phyloP scores from a whole-genome alignment of 2,888 invertebrate species.

The Fragum whitleyi region DNA sequence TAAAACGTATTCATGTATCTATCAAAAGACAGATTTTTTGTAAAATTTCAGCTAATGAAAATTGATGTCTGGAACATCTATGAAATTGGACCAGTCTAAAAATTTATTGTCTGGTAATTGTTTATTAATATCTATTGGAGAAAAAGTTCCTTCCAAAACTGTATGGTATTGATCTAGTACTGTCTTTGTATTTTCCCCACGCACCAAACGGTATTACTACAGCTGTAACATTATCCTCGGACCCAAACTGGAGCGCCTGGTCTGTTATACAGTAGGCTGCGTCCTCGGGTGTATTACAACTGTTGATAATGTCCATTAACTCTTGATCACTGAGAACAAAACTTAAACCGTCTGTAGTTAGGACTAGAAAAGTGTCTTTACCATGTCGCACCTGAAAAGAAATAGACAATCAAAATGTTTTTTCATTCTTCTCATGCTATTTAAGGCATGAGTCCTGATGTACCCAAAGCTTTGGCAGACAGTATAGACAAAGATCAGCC shows the following conservation, averaged over 20 bases:
- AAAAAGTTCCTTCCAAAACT: conserved; percentile 77
- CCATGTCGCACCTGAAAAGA: conserved; percentile 85
- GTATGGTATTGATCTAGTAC: conserved; percentile 73
- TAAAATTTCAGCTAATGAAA: too few relatives aligned
- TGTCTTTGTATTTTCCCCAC: conserved; percentile 86
- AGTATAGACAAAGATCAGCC: too few relatives aligned
- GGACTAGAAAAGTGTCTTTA: conserved; percentile 86
- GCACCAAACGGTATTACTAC: conserved; percentile 86
- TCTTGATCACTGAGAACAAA: conserved; percentile 86
- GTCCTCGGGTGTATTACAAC: conserved; percentile 84
- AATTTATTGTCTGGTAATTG: too few relatives aligned
- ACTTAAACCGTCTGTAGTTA: conserved; percentile 86
- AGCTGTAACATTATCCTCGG: conserved; percentile 86
- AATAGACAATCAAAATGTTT: conserved; percentile 14
- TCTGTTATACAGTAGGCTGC: conserved; percentile 86
- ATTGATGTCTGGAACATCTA: too few relatives aligned
- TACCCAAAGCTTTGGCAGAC: too few relatives aligned
- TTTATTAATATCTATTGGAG: conserved; percentile 52
- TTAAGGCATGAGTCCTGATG: too few relatives aligned
- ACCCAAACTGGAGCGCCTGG: conserved; percentile 86
- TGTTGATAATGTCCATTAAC: conserved; percentile 85
- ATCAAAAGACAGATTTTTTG: too few relatives aligned
- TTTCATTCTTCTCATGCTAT: too few relatives aligned
- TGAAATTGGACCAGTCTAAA: too few relatives aligned
- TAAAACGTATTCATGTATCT: too few relatives aligned